These are phyloP conservation scores for Calosoma granatense DNA, from an alignment of 1,140 invertebrate genomes.

Conservation along the genomic window DNA sequence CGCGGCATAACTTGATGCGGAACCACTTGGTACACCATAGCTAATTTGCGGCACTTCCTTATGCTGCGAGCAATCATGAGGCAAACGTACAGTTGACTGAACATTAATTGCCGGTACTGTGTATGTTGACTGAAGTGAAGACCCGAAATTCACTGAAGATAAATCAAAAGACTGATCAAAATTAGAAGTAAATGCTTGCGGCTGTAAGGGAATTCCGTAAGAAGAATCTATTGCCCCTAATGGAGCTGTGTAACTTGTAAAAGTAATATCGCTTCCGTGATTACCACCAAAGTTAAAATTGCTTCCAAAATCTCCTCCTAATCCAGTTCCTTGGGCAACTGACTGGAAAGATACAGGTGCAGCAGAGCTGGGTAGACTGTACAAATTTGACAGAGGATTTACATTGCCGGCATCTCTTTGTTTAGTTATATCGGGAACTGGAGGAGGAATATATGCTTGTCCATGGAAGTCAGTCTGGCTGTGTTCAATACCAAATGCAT, in stretches of 20 bases:
- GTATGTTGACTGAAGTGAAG: too few relatives aligned
- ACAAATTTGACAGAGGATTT: constrained; percentile 36
- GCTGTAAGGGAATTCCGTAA: constrained; percentile 35
- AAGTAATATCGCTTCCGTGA: constrained; percentile 32
- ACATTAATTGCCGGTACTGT: neutral
- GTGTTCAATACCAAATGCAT: constrained; percentile 33
- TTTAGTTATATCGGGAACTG: constrained; percentile 42
- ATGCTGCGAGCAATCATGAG: constrained; percentile 17
- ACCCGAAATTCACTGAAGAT: neutral
- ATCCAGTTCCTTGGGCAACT: constrained; percentile 19
- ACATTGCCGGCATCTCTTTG: constrained; percentile 10
- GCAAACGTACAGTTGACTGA: constrained; percentile 10
- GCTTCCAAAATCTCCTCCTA: constrained; percentile 20
- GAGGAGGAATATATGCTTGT: constrained; percentile 51
- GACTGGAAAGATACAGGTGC: constrained; percentile 26
- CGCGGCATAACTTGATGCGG: constrained; percentile 25
- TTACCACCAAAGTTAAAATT: constrained; percentile 25
- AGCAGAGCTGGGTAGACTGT: constrained; percentile 36
- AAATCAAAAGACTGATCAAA: constrained; percentile 25
- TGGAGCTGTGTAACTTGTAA: constrained; percentile 42
- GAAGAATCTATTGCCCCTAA: constrained; percentile 37
- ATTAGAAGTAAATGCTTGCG: constrained; percentile 33
- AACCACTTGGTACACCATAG: constrained; percentile 26
- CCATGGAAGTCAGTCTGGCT: constrained; percentile 32
- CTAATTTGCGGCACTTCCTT: constrained; percentile 25